Evolutionary conservation across 2,888 invertebrate genomes (phyloP).

Genomic region (Camponotus fellah): DNA sequence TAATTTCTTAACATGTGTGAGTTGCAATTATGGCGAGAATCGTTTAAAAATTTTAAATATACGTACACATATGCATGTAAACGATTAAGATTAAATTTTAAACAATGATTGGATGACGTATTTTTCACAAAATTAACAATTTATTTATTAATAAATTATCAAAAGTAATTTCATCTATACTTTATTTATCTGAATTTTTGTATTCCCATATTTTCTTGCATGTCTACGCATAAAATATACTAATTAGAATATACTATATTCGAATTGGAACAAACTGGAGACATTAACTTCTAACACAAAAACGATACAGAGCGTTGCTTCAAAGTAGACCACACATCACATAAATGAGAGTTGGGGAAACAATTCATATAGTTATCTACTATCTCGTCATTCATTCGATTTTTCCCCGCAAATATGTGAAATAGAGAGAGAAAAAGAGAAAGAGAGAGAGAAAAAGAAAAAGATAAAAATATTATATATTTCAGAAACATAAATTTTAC

Average conservation of each 20-base stretch:
- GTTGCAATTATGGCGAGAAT: not conserved
- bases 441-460: not conserved
- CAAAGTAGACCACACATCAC: slow-evolving; percentile 54
- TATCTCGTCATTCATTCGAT: not conserved
- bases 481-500: slow-evolving; percentile 14
- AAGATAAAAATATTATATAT: not conserved
- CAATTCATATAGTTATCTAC: slow-evolving; percentile 14
- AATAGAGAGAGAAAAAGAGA: not conserved
- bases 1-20: not conserved
- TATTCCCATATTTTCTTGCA: not conserved
- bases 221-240: not conserved
- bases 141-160: too few species aligned
- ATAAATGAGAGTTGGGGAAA: slow-evolving; percentile 28
- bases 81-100: not conserved
- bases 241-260: not conserved
- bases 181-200: slow-evolving; percentile 1
- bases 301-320: slow-evolving; percentile 38
- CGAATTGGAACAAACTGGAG: slow-evolving; percentile 64
- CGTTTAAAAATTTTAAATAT: not conserved
- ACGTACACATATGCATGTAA: not conserved
- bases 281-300: slow-evolving; percentile 64
- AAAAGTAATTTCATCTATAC: not conserved
- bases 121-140: slow-evolving; percentile 4
- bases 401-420: not conserved
- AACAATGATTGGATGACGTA: not conserved